phyloP scores from a whole-genome alignment of 2,113 vertebrate genomes.

The Albula glossodonta region DNA sequence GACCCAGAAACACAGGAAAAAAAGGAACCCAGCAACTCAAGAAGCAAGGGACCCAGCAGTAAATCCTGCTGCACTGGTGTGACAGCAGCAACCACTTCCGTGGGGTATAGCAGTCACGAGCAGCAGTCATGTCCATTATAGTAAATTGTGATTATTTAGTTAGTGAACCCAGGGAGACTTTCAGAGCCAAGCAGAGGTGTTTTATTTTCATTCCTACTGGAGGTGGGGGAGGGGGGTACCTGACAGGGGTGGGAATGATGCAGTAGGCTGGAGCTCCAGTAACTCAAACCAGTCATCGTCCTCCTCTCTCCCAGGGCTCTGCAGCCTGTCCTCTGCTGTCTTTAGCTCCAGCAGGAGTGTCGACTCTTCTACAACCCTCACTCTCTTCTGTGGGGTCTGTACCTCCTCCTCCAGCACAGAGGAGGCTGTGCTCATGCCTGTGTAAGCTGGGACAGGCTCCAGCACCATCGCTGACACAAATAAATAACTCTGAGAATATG shows the following conservation, averaged over 20 bases:
- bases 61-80: no score
- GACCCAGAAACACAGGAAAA: no score
- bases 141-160: no score
- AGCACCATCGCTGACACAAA: not conserved
- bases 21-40: no score
- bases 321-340: not conserved
- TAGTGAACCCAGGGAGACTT: no score
- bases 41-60: no score
- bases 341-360: not conserved
- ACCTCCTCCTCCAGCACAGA: conserved; percentile 1
- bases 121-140: no score
- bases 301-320: not conserved
- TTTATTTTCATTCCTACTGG: no score
- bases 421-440: not conserved
- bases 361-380: not conserved
- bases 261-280: not conserved
- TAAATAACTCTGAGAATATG: not conserved
- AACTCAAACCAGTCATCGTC: conserved; percentile 39
- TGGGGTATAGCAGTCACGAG: no score
- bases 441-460: not conserved
- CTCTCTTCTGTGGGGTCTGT: not conserved
- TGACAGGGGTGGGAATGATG: not conserved
- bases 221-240: not conserved
- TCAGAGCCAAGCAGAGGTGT: no score
- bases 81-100: not conserved